Conservation (phyloP, 2,113 vertebrate species). For the Phaethon lepturus region DNA sequence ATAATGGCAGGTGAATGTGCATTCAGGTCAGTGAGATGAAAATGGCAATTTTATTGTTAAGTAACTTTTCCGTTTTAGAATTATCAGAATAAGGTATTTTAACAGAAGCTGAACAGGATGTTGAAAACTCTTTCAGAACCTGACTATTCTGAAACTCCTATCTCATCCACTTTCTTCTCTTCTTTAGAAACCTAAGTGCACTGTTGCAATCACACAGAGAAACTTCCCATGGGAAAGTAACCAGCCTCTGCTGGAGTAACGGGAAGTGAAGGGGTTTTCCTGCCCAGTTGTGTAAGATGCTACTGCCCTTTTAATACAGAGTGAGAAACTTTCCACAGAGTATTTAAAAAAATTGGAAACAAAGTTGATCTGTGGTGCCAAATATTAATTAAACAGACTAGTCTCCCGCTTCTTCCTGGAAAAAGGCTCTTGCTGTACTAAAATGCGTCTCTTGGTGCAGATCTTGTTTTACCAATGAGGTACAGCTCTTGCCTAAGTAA, state of each 20-base stretch:
- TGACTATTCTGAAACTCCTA: not conserved
- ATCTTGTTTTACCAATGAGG: not conserved
- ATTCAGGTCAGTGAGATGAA: not conserved
- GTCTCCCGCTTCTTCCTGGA: not conserved
- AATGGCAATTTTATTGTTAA: not conserved
- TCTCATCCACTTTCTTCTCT: not conserved
- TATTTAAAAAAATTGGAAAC: not conserved
- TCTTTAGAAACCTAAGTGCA: not conserved
- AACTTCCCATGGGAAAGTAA: not conserved
- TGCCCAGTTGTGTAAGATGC: not conserved
- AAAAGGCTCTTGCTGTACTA: not conserved
- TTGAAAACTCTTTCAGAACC: not conserved
- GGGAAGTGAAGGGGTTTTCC: not conserved
- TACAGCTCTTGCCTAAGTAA: not conserved
- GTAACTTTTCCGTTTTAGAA: not conserved
- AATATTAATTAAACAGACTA: not conserved
- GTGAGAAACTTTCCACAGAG: not conserved
- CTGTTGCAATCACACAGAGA: not conserved
- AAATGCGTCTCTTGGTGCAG: not conserved
- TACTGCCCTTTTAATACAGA: not conserved
- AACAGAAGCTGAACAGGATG: not conserved
- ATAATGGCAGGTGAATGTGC: not conserved
- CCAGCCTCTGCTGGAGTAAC: not conserved
- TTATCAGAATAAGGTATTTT: not conserved
- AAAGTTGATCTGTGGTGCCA: not conserved